phyloP scores from a whole-genome alignment of 2,888 invertebrate genomes.

The Tineola bisselliella region DNA sequence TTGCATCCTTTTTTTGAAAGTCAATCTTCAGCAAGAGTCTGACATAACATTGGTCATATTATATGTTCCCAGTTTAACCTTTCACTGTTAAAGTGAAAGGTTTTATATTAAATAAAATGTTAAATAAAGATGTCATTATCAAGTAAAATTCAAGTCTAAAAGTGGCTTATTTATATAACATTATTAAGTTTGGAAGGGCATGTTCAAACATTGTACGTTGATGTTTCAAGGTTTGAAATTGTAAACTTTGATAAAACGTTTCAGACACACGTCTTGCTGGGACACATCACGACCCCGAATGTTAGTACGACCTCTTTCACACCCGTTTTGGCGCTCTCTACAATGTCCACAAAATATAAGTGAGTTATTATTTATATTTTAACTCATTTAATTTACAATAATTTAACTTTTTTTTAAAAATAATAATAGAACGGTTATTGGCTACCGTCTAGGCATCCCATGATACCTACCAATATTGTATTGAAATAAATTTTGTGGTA shows the following conservation, averaged over 20 bases:
- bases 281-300: conserved; percentile 7
- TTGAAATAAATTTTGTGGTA: too few species aligned
- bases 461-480: too few species aligned
- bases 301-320: conserved; percentile 2
- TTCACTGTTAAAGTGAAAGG: too few species aligned
- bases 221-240: not conserved
- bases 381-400: not conserved
- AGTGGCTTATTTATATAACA: not conserved
- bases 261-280: conserved; percentile 8
- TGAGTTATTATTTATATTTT: not conserved
- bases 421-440: too few species aligned
- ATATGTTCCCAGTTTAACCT: too few species aligned
- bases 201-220: not conserved
- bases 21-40: too few species aligned
- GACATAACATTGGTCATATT: too few species aligned
- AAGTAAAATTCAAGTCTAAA: too few species aligned
- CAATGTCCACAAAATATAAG: not conserved
- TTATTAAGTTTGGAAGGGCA: not conserved
- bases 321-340: not conserved
- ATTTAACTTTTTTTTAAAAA: not conserved
- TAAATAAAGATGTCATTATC: too few species aligned
- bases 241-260: conserved; percentile 13
- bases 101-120: too few species aligned
- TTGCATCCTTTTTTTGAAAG: too few species aligned
- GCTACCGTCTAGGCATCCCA: too few species aligned